phyloP scores from a whole-genome alignment of 2,797 vertebrate species.

The Monodelphis domestica region DNA sequence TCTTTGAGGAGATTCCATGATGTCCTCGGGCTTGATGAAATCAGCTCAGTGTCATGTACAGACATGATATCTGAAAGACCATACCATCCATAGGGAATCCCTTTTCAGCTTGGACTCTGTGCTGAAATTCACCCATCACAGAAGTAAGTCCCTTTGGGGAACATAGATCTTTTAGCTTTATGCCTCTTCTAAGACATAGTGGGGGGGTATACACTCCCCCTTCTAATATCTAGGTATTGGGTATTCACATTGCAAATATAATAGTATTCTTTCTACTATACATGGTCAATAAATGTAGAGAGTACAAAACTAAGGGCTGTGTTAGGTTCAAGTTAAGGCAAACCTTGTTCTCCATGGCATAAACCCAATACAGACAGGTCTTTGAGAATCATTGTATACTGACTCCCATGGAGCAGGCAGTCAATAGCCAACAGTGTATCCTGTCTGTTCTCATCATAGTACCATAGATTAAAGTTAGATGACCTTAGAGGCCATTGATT shows the following conservation, averaged over 20 bases:
- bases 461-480: not conserved
- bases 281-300: not conserved
- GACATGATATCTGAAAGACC: not conserved
- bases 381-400: conserved; percentile 4
- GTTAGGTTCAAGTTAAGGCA: not conserved
- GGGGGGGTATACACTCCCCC: not conserved
- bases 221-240: not conserved
- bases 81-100: not conserved
- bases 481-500: not conserved
- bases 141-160: not conserved
- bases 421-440: not conserved
- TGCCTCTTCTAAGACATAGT: not conserved
- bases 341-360: conserved; percentile 7
- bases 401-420: not conserved
- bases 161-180: not conserved
- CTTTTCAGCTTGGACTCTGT: not conserved
- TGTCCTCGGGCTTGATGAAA: not conserved
- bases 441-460: not conserved
- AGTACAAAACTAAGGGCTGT: not conserved
- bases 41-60: not conserved
- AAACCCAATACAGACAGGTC: not conserved
- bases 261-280: not conserved
- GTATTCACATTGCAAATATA: not conserved
- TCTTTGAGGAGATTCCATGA: not conserved
- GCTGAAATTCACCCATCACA: not conserved